phyloP scores from a whole-genome alignment of 1,140 invertebrate genomes.

The Zaprionus taronus region DNA sequence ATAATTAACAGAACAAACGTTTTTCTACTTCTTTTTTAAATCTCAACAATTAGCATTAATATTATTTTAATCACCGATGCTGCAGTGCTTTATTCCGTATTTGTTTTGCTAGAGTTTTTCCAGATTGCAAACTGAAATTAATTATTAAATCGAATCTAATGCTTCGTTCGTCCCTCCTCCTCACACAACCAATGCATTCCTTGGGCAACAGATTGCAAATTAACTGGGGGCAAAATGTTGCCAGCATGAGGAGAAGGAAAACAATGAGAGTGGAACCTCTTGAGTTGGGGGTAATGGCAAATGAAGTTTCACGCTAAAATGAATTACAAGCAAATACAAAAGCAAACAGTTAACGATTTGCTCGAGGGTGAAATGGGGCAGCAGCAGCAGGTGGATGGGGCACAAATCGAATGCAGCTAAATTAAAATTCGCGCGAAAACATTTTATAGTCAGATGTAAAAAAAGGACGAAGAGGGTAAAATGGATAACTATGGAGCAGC shows the following conservation, averaged over 20 bases:
- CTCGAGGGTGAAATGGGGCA: conserved; percentile 35
- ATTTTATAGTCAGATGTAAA: conserved; percentile 76
- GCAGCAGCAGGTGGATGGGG: conserved; percentile 13
- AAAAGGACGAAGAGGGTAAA: conserved; percentile 26
- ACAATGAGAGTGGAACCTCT: conserved; percentile 28
- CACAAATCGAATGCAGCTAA: conserved; percentile 32
- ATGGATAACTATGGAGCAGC: conserved; percentile 58
- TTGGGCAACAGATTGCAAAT: conserved; percentile 44
- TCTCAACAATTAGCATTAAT: neutral
- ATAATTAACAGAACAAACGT: neutral
- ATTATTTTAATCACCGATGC: neutral
- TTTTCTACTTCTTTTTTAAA: neutral
- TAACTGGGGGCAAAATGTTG: conserved; percentile 39
- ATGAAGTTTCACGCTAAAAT: conserved; percentile 73
- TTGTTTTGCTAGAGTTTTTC: neutral
- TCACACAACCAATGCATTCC: conserved; percentile 63
- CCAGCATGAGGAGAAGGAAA: neutral
- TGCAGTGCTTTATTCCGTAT: neutral
- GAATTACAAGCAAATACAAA: conserved; percentile 68
- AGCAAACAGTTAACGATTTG: conserved; percentile 66
- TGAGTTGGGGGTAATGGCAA: conserved; percentile 33
- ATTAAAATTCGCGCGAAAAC: conserved; percentile 75
- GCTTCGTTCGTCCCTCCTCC: conserved; percentile 17
- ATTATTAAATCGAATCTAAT: conserved; percentile 78
- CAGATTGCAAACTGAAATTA: conserved; percentile 51